phyloP scores from a whole-genome alignment of 2,797 vertebrate species.

The Pogonophryne albipinna region DNA sequence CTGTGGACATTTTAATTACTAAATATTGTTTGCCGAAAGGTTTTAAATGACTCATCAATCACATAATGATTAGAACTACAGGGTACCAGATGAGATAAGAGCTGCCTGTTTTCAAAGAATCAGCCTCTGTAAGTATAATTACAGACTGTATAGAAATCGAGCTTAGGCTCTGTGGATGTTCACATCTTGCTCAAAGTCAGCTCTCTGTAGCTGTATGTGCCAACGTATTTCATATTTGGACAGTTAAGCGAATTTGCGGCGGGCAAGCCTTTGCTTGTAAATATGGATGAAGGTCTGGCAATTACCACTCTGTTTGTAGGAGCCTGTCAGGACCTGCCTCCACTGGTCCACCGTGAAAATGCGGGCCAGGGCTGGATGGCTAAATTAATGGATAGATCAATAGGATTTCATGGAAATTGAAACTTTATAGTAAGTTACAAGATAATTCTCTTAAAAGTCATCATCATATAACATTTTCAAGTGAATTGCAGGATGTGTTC shows the following conservation, averaged over 20 bases:
- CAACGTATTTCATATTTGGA: conserved; percentile 86
- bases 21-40: too few relatives aligned
- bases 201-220: conserved; percentile 65
- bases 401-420: background rate
- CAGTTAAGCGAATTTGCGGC: conserved; percentile 92
- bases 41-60: conserved; percentile 1
- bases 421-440: background rate
- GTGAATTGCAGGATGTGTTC: background rate
- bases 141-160: conserved; percentile 19
- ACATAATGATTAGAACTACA: conserved; percentile 6
- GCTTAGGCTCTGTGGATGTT: background rate
- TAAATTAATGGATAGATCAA: conserved; percentile 30
- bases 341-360: conserved; percentile 78
- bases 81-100: conserved; percentile 1
- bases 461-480: background rate
- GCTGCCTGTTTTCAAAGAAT: background rate
- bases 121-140: conserved; percentile 23
- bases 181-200: background rate
- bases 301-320: conserved; percentile 92
- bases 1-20: background rate
- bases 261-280: conserved; percentile 91
- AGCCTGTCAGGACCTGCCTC: conserved; percentile 92
- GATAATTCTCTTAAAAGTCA: background rate
- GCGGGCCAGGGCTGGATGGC: conserved; percentile 25
- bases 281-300: conserved; percentile 92